Base-by-base conservation (phyloP, 2,888 invertebrate species). In the Mimachlamys varia region DNA sequence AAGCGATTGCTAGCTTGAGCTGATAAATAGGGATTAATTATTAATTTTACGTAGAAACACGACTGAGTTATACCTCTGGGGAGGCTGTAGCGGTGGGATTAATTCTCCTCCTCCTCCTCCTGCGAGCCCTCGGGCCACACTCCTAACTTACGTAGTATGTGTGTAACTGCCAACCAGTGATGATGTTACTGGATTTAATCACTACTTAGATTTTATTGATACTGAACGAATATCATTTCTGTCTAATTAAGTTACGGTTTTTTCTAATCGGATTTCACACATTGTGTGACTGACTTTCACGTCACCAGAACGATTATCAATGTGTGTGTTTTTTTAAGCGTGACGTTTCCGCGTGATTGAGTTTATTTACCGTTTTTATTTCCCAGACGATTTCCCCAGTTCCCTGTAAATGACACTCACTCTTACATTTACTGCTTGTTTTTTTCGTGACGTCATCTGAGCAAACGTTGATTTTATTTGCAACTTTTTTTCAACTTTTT, bases 1-100 rank as follows among this genome's bases (percentile, higher is more conserved):
- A 76, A 76, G 76, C 76, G 76, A 76, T 76, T 76, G 76, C 33
- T 33, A 33, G 76, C 12, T 15, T 76, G 76, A 76, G 76, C 76
- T 76, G 76, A 76, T 76, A 76, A 76, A 76, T 76, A 22, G 76
- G 76, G 22, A 22, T 76, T 76, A 76, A 76, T 76, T 76, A 76
- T 76, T 76, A 76, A 76, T 76, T 76, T 76, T 76, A 76, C 76
- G 76, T 76, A 33, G 76, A 76, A 76, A 76, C 76, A 76, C 76
- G 76, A 76, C 76, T 76, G 33, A 1, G 33, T 33, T 76, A 33
- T 76, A 76, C 76, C 76, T 76, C 76, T 33, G 22, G 76, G 76
- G 76, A 33, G 33, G 76, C 2, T 33, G 33, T 27, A 62, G 62
- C 22, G 62, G 62, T 22, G 33, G 76, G 33, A 76, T 76, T 33